Evolutionary conservation across 2,113 vertebrate species (phyloP), one percentile per base, ranked within the genome.

Genomic region (Benitochromis conjunctus): DNA sequence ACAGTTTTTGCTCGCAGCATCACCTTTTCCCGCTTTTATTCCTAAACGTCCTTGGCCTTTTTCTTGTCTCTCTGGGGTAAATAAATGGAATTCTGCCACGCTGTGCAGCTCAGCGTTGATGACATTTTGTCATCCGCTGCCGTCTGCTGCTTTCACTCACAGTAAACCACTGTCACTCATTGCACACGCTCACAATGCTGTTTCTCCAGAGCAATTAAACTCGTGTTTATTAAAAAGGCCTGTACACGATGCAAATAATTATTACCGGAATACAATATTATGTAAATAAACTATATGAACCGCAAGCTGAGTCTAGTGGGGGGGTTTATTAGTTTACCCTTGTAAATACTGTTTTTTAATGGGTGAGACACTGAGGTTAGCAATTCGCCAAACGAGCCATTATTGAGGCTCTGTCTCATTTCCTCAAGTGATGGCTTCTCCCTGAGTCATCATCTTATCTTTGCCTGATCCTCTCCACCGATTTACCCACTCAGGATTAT

Each of bases 401-500:
- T 86, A 77, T 36, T 60, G 66, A 83, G 79, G 78, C 78, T 80
- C 31, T n/a, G 54, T 86, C 79, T 93, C 87, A 76, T 89, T 91
- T 90, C 88, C 87, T 88, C 71, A 58, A 89, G 80, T 79, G 86
- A 89, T 79, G 80, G 86, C 64, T 57, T 83, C 86, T 91, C 69
- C 83, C 82, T 60, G 81, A 92, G 86, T 93, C 85, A 87, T 86
- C 90, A 55, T 91, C 83, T 88, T 82, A 89, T 92, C 89, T 90
- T 51, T 29, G 80, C 87, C 79, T 13, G 13, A 71, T 90, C 86
- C 79, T 80, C 66, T 87, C 81, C 83, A 69, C 41, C 58, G 46
- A 84, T 84, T 90, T 88, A 91, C 88, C 89, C 89, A 93, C 90
- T 94, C 89, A 90, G 89, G 89, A 93, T 91, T 89, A 89, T 87